A percentile compares a stretch with the other conserved stretches of the same genome.
phyloP scores from a whole-genome alignment of 1,140 invertebrate genomes.

The Diorhabda sublineata region DNA sequence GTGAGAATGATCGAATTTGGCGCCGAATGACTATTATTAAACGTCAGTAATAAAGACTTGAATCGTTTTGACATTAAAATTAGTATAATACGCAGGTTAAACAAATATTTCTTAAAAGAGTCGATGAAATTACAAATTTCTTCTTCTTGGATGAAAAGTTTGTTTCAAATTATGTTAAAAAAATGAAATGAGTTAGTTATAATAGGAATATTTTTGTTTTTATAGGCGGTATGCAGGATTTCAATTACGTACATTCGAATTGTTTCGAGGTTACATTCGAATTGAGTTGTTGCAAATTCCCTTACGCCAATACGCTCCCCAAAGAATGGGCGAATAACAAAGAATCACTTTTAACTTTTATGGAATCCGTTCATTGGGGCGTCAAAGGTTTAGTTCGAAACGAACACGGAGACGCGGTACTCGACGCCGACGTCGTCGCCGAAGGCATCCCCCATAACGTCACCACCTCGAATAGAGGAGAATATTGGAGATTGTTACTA shows the following conservation, averaged over 20 bases:
- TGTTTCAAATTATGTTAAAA: too few species aligned
- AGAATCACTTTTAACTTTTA: constrained; percentile 74
- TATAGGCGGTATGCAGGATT: constrained; percentile 95
- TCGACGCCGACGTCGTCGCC: constrained; percentile 67
- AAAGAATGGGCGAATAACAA: constrained; percentile 85
- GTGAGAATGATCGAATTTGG: too few species aligned
- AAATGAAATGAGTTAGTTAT: too few species aligned
- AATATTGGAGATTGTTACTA: constrained; percentile 82
- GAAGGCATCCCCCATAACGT: constrained; percentile 70
- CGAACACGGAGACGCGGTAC: constrained; percentile 53
- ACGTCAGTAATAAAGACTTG: too few species aligned
- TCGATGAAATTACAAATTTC: too few species aligned
- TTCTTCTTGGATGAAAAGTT: too few species aligned
- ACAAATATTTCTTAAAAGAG: too few species aligned
- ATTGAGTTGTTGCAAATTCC: constrained; percentile 94
- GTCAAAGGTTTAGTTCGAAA: constrained; percentile 64
- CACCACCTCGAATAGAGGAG: constrained; percentile 68
- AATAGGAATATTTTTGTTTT: background rate
- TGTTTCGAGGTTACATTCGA: constrained; percentile 97
- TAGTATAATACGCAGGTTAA: too few species aligned
- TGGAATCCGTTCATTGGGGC: constrained; percentile 83
- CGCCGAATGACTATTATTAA: too few species aligned
- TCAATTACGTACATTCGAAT: constrained; percentile 93
- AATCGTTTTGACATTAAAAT: too few species aligned
- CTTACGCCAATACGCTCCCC: constrained; percentile 62